Evolutionary conservation across 2,888 invertebrate genomes (phyloP), one percentile per base, ranked within the genome.

Genomic region (Oasisia sp.): DNA sequence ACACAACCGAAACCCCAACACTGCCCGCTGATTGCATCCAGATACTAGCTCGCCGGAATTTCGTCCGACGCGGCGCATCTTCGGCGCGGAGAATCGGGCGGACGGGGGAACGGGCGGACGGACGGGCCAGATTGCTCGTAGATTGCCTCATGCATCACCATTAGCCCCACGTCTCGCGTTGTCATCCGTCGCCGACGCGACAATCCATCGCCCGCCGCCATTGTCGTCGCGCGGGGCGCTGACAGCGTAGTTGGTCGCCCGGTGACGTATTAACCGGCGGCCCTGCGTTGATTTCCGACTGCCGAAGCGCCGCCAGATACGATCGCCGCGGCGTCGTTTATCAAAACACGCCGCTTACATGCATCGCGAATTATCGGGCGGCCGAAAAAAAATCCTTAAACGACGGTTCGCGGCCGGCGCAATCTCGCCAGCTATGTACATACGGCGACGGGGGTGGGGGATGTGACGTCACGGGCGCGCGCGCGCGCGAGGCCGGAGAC

Each of bases 381-480:
- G n/a, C 74, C 7, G 74, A 4, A 74, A 74, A 74, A 74, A 74
- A 74, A 56, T 14, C 74, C 74, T 74, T 74, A 74, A 74, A 74
- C 74, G 74, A n/a, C 27, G n/a, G 3, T 74, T 74, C 74, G 74
- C 74, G 74, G 74, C 27, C 74, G 74, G 74, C n/a, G 19, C 74
- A 74, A 74, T 74, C 74, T 74, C 74, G 74, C 74, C 74, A 74
- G 74, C 74, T 74, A 74, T 74, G 74, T 74, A 74, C 27, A 74
- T 19, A 11, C 9, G 56, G 56, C 27, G 19, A 74, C 27, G n/a
- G 27, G 74, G 19, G 74, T 27, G 74, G 74, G 74, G 74, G 74
- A 27, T 74, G 74, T 74, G 19, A 74, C 74, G 74, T 74, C 74
- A 74, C 74, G 3, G 74, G 5, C 27, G 19, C 50, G 50, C 45